Conservation (phyloP, 2,888 invertebrate genomes). For the Beris morrisii region DNA sequence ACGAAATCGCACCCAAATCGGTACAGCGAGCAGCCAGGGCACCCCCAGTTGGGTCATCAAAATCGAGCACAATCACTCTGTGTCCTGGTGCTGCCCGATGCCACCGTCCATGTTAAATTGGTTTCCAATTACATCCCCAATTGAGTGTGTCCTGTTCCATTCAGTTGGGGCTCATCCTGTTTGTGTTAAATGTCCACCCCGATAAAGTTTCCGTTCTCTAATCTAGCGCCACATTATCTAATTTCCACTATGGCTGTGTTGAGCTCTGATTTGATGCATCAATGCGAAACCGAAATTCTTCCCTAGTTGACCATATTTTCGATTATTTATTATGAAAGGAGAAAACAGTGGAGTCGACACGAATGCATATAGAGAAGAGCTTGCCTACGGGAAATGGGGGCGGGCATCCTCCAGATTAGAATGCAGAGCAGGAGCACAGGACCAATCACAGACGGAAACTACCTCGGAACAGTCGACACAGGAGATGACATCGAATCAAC, state of each 20-base stretch:
- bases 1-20: conserved; percentile 24
- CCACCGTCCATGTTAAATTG: conserved; percentile 27
- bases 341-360: too few species aligned
- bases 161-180: conserved; percentile 22
- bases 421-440: conserved; percentile 8
- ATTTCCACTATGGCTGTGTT: conserved; percentile 18
- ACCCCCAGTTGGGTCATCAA: conserved; percentile 27
- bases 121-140: conserved; percentile 31
- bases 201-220: conserved; percentile 11
- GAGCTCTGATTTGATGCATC: conserved; percentile 27
- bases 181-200: conserved; percentile 16
- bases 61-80: neutral
- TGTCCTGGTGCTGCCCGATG: neutral
- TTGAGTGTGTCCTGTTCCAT: conserved; percentile 27
- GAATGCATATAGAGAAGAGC: too few species aligned
- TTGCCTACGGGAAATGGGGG: neutral
- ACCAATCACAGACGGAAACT: conserved; percentile 18
- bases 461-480: neutral
- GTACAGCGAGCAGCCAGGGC: conserved; percentile 22
- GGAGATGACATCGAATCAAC: conserved; percentile 29
- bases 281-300: conserved; percentile 13
- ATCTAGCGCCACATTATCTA: conserved; percentile 18
- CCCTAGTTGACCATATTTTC: conserved; percentile 22
- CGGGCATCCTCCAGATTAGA: conserved; percentile 22
- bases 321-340: conserved; percentile 22